Conservation (phyloP, 2,888 invertebrate species). For the Villa cingulata region DNA sequence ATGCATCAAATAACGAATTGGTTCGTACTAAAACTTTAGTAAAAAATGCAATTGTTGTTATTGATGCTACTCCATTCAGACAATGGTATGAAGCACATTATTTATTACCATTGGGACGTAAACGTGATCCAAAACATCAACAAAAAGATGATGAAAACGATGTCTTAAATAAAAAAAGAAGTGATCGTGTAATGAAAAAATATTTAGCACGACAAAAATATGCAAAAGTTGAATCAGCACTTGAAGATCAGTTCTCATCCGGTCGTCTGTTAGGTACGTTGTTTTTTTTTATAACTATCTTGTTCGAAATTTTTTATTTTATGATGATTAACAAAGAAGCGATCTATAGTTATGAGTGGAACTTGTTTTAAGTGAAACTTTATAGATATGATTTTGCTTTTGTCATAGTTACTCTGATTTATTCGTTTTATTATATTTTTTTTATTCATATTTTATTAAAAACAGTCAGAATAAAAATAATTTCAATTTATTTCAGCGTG, state of each 20-base stretch:
- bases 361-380: slow-evolving; percentile 53
- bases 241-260: slow-evolving; percentile 95
- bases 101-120: slow-evolving; percentile 85
- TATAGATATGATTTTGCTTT: slow-evolving; percentile 37
- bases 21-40: slow-evolving; percentile 99
- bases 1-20: slow-evolving; percentile 98
- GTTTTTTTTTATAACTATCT: neutral
- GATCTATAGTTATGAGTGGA: slow-evolving; percentile 41
- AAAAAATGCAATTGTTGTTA: slow-evolving; percentile 92
- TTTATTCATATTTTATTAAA: too few relatives aligned
- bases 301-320: slow-evolving; percentile 13
- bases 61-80: slow-evolving; percentile 96
- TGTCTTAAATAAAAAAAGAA: slow-evolving; percentile 83
- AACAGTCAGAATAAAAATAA: too few relatives aligned
- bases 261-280: slow-evolving; percentile 82
- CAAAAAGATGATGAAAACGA: slow-evolving; percentile 86
- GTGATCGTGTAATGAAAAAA: slow-evolving; percentile 84
- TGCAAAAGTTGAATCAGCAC: slow-evolving; percentile 82
- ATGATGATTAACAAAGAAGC: slow-evolving; percentile 52
- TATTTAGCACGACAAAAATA: slow-evolving; percentile 83
- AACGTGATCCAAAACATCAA: slow-evolving; percentile 88
- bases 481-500: slow-evolving; percentile 74
- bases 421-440: too few relatives aligned
- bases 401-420: slow-evolving; percentile 91
- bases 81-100: slow-evolving; percentile 99